Evolutionary conservation across 2,797 vertebrate species (phyloP).

Genomic region (Gobio occitaniae): DNA sequence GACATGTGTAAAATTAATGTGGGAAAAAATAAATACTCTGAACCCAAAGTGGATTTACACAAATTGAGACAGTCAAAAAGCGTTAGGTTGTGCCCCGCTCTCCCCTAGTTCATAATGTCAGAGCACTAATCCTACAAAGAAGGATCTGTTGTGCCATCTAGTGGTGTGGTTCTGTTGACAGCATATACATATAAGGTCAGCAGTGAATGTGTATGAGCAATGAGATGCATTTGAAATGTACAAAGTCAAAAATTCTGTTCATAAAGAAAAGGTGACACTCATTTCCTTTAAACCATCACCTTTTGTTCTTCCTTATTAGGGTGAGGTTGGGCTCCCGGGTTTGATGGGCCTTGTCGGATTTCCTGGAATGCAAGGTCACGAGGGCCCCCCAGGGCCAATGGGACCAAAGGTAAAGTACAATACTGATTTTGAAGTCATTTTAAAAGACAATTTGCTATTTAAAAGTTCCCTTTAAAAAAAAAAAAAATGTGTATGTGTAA

Average conservation of each 20-base stretch:
- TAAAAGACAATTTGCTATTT: not conserved
- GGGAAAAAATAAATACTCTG: too few species aligned
- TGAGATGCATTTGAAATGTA: not conserved
- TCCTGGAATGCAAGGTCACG: constrained; percentile 93
- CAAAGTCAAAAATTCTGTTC: not conserved
- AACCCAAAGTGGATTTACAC: too few species aligned
- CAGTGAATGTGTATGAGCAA: not conserved
- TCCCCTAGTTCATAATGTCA: not conserved
- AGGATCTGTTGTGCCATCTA: constrained; percentile 27
- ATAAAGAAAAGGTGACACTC: not conserved
- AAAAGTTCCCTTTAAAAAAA: not conserved
- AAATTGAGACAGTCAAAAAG: too few species aligned
- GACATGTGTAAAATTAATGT: too few species aligned
- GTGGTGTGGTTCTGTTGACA: not conserved
- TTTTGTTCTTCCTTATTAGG: constrained; percentile 72
- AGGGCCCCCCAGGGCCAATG: constrained; percentile 87
- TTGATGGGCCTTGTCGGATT: constrained; percentile 94
- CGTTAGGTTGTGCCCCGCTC: too few species aligned
- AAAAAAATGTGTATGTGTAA: too few species aligned
- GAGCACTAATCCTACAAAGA: not conserved
- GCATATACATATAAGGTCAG: not conserved
- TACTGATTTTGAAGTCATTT: not conserved
- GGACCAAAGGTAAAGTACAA: constrained; percentile 85
- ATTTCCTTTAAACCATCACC: not conserved
- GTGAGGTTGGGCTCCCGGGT: constrained; percentile 90